Evolutionary conservation across 2,888 invertebrate species (phyloP).

Genomic region (Drosophila robusta): DNA sequence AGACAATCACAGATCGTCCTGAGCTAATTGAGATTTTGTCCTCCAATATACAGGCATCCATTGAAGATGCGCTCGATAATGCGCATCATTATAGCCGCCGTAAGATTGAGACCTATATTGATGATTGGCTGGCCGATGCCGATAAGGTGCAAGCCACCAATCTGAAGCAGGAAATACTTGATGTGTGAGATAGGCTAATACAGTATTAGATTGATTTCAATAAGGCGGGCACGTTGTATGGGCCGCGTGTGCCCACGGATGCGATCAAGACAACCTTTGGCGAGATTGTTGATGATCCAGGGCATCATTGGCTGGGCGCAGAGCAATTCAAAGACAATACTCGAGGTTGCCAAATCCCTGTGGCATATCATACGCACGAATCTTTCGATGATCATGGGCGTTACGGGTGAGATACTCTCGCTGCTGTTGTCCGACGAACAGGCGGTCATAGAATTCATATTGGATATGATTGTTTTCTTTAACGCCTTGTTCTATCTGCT

Average conservation of each 20-base stretch:
- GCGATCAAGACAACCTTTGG: conserved; percentile 90
- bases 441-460: conserved; percentile 94
- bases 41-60: conserved; percentile 86
- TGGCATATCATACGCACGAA: conserved; percentile 98
- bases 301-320: conserved; percentile 93
- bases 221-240: conserved; percentile 86
- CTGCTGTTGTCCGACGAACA: conserved; percentile 94
- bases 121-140: conserved; percentile 91
- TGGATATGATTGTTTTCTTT: conserved; percentile 96
- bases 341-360: conserved; percentile 93
- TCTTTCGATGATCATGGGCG: conserved; percentile 92
- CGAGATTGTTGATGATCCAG: conserved; percentile 90
- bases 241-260: conserved; percentile 90
- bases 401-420: conserved; percentile 94
- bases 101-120: conserved; percentile 94
- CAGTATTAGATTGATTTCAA: conserved; percentile 95
- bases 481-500: conserved; percentile 98
- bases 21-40: conserved; percentile 94
- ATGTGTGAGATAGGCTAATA: conserved; percentile 97
- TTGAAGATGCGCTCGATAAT: conserved; percentile 96
- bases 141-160: conserved; percentile 92
- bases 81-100: conserved; percentile 96
- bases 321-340: conserved; percentile 95
- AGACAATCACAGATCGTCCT: conserved; percentile 95
- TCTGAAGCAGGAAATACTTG: conserved; percentile 94